Evolutionary conservation across 2,113 vertebrate genomes (phyloP).

Genomic region (Dasyornis broadbenti): DNA sequence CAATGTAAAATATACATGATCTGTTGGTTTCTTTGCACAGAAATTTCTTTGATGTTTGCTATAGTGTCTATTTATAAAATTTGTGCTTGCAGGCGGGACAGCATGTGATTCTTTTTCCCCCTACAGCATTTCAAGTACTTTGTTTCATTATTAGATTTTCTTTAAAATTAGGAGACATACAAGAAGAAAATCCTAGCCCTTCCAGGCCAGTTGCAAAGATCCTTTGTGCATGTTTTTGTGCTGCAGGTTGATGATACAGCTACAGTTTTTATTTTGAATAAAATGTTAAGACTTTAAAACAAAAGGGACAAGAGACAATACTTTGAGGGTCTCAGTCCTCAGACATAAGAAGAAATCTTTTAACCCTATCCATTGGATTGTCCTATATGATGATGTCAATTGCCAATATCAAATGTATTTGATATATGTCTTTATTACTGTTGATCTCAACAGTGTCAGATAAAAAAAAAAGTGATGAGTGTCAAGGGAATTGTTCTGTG

Average conservation of each 20-base stretch:
- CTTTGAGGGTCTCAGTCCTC: not conserved
- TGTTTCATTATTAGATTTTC: constrained; percentile 40
- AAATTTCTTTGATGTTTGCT: constrained; percentile 13
- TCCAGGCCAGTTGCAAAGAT: not conserved
- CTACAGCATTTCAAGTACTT: constrained; percentile 36
- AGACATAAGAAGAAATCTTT: not conserved
- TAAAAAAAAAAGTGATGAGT: not conserved
- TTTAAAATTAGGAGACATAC: constrained; percentile 6
- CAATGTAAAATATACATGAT: constrained; percentile 22
- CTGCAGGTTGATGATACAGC: not conserved
- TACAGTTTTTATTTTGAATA: not conserved
- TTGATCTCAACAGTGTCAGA: not conserved
- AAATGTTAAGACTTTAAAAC: not conserved
- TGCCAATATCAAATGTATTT: not conserved
- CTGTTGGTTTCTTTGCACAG: not conserved
- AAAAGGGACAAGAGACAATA: not conserved
- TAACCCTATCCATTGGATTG: not conserved
- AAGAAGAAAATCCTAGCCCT: not conserved
- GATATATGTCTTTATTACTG: not conserved
- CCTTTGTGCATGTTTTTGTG: not conserved
- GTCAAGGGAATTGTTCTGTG: not conserved
- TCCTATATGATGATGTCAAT: not conserved
- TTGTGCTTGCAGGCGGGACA: constrained; percentile 15
- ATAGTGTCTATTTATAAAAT: constrained; percentile 48
- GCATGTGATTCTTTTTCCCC: not conserved